phyloP scores from a whole-genome alignment of 2,888 invertebrate genomes.

The Luffia ferchaultella region DNA sequence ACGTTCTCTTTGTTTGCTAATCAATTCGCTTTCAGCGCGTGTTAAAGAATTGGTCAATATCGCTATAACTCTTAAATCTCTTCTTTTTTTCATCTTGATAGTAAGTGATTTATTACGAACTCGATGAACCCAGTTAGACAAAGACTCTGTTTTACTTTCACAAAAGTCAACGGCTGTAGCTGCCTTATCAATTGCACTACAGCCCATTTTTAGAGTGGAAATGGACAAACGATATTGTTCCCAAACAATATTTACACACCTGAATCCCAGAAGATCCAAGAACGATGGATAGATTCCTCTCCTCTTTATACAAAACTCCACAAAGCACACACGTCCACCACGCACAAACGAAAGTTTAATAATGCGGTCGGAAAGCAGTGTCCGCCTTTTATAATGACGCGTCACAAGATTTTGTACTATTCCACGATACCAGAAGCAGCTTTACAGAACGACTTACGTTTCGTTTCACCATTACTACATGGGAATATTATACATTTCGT shows the following conservation, averaged over 20 bases:
- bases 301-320: constrained; percentile 35
- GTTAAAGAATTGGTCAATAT: constrained; percentile 67
- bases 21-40: constrained; percentile 68
- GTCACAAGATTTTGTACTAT: neutral
- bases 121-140: constrained; percentile 70
- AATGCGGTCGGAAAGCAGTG: constrained; percentile 39
- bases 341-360: constrained; percentile 22
- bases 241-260: constrained; percentile 43
- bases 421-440: neutral
- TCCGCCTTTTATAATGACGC: neutral
- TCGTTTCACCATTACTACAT: too few species aligned
- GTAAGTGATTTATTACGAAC: constrained; percentile 69
- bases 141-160: constrained; percentile 65
- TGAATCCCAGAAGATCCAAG: constrained; percentile 35
- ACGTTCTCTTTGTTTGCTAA: constrained; percentile 69
- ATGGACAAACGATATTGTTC: constrained; percentile 38
- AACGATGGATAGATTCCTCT: constrained; percentile 33
- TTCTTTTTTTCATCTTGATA: constrained; percentile 64
- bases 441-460: too few species aligned
- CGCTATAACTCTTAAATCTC: constrained; percentile 71
- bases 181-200: constrained; percentile 43
- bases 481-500: too few species aligned
- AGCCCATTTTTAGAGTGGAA: constrained; percentile 50
- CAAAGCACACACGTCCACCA: constrained; percentile 37
- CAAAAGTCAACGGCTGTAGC: constrained; percentile 52